These are phyloP conservation scores for Lepus europaeus DNA, from an alignment of 2,113 vertebrate genomes.

Conservation along the genomic window DNA sequence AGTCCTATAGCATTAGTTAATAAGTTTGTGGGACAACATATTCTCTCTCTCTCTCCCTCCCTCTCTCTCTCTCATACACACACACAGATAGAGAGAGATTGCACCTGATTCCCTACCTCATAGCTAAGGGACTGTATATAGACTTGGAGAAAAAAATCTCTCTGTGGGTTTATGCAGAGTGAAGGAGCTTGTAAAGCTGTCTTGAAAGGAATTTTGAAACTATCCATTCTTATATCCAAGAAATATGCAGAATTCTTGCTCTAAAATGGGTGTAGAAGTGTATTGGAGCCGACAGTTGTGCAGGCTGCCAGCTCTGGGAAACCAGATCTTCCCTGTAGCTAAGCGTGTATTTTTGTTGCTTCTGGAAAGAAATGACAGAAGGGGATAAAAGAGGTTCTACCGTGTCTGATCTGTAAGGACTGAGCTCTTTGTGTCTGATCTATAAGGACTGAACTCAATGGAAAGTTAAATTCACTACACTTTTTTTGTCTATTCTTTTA, in stretches of 20 bases:
- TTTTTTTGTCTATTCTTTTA: background rate
- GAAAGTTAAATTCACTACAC: background rate
- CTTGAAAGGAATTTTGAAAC: constrained; percentile 41
- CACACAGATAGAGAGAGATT: background rate
- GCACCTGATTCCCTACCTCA: background rate
- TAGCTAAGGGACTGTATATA: background rate
- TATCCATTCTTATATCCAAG: background rate
- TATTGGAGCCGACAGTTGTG: background rate
- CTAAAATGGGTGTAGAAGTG: background rate
- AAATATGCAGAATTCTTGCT: background rate
- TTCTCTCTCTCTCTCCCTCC: too few species aligned
- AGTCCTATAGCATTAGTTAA: background rate
- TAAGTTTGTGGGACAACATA: background rate
- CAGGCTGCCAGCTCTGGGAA: background rate
- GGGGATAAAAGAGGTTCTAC: background rate
- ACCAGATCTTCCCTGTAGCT: background rate
- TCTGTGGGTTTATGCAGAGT: background rate
- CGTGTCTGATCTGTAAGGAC: background rate
- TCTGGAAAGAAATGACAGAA: background rate
- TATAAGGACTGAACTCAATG: background rate
- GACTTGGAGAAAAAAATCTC: background rate
- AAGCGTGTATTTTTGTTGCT: background rate
- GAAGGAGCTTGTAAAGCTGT: constrained; percentile 3
- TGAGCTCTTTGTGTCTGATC: background rate
- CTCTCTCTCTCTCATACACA: background rate